Conservation (phyloP, 2,888 invertebrate genomes). For the Cepaea hortensis region DNA sequence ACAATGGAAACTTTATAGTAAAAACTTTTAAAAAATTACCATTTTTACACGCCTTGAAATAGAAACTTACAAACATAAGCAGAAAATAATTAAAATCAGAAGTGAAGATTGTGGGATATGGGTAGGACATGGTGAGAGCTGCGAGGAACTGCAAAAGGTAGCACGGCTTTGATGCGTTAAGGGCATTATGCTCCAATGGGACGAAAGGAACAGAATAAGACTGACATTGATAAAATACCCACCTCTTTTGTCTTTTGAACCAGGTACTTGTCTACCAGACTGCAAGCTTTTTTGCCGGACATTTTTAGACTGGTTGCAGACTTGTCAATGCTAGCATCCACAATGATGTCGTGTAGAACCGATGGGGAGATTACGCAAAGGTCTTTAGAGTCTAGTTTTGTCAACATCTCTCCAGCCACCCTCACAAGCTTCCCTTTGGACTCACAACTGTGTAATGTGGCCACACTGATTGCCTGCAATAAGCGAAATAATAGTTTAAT, state of each 20-base stretch:
- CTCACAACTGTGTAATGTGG: constrained; percentile 60
- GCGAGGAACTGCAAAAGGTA: too few relatives aligned
- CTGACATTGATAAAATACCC: neutral
- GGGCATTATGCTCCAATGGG: too few relatives aligned
- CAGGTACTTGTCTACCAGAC: constrained; percentile 40
- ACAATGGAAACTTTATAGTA: too few relatives aligned
- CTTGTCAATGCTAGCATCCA: constrained; percentile 55
- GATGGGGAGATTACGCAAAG: constrained; percentile 68
- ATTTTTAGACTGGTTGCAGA: constrained; percentile 22
- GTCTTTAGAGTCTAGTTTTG: constrained; percentile 65
- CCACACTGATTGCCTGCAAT: constrained; percentile 57
- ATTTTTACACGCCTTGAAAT: too few relatives aligned
- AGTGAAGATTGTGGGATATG: too few relatives aligned
- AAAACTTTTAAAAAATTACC: too few relatives aligned
- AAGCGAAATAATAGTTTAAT: neutral
- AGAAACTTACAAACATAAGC: too few relatives aligned
- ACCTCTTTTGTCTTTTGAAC: constrained; percentile 35
- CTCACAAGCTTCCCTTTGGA: constrained; percentile 66
- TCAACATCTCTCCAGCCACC: constrained; percentile 68
- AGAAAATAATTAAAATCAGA: too few relatives aligned
- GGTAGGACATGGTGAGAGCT: too few relatives aligned
- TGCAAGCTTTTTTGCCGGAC: constrained; percentile 15
- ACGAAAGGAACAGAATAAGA: neutral
- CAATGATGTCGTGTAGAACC: constrained; percentile 57
- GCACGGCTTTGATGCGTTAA: too few relatives aligned